These are phyloP conservation scores for Timandra comae DNA, from an alignment of 2,888 invertebrate species.

Conservation along the genomic window DNA sequence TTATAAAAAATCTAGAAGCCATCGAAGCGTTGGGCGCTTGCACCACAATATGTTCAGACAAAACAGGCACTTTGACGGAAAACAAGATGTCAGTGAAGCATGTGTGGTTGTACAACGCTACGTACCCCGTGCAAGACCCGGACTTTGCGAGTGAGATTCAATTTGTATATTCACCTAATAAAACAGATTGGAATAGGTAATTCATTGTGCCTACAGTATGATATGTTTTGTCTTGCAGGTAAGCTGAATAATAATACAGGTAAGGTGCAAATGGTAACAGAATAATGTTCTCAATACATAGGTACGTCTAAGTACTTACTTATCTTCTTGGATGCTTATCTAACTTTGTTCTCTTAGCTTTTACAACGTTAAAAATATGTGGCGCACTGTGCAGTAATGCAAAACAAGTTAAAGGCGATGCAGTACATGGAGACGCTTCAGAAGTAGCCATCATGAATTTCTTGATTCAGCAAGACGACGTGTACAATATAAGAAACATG, in stretches of 20 bases:
- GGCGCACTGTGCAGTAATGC: conserved; percentile 97
- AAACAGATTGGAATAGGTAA: too few species aligned
- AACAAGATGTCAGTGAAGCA: conserved; percentile 99
- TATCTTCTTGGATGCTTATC: neutral
- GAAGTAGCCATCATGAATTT: conserved; percentile 92
- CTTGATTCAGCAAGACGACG: conserved; percentile 81
- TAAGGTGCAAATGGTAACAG: too few species aligned
- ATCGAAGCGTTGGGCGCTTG: conserved; percentile 99
- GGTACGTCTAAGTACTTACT: neutral
- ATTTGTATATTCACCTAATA: too few species aligned
- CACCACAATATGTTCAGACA: conserved; percentile 98
- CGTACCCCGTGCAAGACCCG: conserved; percentile 86
- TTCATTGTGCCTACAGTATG: neutral
- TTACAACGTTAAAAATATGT: conserved; percentile 86
- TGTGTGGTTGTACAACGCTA: conserved; percentile 97
- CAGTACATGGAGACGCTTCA: conserved; percentile 91
- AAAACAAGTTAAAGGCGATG: conserved; percentile 88
- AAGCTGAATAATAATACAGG: conserved; percentile 37
- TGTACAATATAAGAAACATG: conserved; percentile 82
- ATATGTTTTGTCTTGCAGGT: conserved; percentile 34
- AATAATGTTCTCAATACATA: too few species aligned
- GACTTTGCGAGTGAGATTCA: conserved; percentile 40
- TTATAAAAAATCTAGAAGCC: conserved; percentile 99
- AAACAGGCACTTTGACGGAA: conserved; percentile 98
- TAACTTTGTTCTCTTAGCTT: neutral